phyloP scores from a whole-genome alignment of 2,888 invertebrate genomes.

The Vesta saturnalis region DNA sequence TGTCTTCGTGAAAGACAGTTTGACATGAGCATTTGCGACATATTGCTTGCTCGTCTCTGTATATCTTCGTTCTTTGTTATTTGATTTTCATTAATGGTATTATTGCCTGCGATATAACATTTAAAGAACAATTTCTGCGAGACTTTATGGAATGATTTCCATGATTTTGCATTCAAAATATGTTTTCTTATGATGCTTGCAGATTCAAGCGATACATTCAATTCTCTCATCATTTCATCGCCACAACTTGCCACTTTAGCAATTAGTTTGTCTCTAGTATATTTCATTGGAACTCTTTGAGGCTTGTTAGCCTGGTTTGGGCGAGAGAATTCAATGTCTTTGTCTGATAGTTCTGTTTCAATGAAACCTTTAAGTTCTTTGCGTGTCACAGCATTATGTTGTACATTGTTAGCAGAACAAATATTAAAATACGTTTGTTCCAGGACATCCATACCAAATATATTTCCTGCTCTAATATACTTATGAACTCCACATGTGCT shows the following conservation, averaged over 20 bases:
- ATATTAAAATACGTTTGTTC: constrained; percentile 10
- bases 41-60: neutral
- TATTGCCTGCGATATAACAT: no score
- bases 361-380: neutral
- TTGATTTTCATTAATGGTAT: neutral
- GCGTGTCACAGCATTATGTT: neutral
- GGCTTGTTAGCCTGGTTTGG: no score
- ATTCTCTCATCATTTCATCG: constrained; percentile 8
- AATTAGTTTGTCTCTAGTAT: no score
- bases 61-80: constrained; percentile 8
- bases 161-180: constrained; percentile 8
- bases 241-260: constrained; percentile 9
- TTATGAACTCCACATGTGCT: constrained; percentile 11
- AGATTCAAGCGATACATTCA: constrained; percentile 13
- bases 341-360: no score
- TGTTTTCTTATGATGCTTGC: constrained; percentile 14
- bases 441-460: constrained; percentile 9
- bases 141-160: constrained; percentile 4
- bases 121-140: no score
- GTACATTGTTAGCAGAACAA: constrained; percentile 5
- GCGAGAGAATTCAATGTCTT: no score
- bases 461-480: constrained; percentile 13
- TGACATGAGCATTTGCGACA: constrained; percentile 11
- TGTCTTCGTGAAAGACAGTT: constrained; percentile 11
- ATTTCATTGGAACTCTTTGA: no score